Evolutionary conservation across 2,113 vertebrate genomes (phyloP).

Genomic region (Tetrao urogallus): DNA sequence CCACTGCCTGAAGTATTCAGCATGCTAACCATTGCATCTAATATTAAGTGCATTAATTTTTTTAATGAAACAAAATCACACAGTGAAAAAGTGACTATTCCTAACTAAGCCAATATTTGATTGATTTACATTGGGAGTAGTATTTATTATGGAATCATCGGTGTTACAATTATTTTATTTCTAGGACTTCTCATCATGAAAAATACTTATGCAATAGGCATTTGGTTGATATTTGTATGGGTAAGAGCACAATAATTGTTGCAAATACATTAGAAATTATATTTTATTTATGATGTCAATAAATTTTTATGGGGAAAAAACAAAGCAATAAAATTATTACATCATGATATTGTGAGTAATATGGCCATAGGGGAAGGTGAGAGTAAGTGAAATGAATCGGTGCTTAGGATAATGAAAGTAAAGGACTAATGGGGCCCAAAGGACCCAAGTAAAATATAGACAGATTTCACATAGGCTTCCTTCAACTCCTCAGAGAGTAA

Average conservation of each 20-base stretch:
- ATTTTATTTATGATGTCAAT: slow-evolving; percentile 57
- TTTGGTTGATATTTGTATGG: not conserved
- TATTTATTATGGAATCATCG: not conserved
- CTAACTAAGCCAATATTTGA: not conserved
- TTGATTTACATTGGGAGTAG: not conserved
- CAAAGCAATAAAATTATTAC: slow-evolving; percentile 30
- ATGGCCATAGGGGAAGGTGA: slow-evolving; percentile 36
- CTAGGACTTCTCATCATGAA: not conserved
- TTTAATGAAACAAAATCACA: not conserved
- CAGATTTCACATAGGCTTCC: not conserved
- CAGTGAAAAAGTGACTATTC: not conserved
- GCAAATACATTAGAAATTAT: not conserved
- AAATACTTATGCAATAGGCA: not conserved
- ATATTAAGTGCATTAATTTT: not conserved
- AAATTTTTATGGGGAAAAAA: slow-evolving; percentile 43
- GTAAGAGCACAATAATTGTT: not conserved
- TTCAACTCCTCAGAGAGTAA: slow-evolving; percentile 29
- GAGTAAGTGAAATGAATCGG: slow-evolving; percentile 64
- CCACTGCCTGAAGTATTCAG: not conserved
- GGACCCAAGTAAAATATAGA: slow-evolving; percentile 19
- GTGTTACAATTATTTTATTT: not conserved
- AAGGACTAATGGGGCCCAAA: slow-evolving; percentile 40
- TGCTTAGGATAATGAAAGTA: slow-evolving; percentile 66
- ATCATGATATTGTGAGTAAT: slow-evolving; percentile 22
- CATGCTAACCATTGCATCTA: not conserved